phyloP scores from a whole-genome alignment of 2,797 vertebrate genomes.

The Amblyraja radiata region DNA sequence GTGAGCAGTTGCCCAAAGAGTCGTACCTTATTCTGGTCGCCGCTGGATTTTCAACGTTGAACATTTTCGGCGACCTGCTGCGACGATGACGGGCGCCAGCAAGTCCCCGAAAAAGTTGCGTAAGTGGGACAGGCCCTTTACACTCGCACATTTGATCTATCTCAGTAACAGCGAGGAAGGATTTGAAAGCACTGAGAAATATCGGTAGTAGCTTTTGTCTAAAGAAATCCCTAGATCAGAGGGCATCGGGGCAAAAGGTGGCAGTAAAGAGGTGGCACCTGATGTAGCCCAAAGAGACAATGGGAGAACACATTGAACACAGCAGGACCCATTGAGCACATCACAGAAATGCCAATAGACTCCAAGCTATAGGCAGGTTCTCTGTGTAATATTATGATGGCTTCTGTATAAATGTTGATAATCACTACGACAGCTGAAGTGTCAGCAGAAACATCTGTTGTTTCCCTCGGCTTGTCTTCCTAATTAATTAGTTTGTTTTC shows the following conservation, averaged over 20 bases:
- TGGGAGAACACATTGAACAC: background rate
- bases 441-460: constrained; percentile 46
- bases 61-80: too few species aligned
- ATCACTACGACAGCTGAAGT: constrained; percentile 18
- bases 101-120: too few species aligned
- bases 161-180: background rate
- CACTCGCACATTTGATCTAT: background rate
- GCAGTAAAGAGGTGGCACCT: background rate
- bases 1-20: too few species aligned
- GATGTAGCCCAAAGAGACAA: background rate
- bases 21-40: too few species aligned
- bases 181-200: background rate
- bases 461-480: constrained; percentile 53
- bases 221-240: background rate
- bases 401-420: constrained; percentile 23
- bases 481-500: constrained; percentile 70
- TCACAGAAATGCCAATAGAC: background rate
- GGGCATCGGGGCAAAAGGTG: background rate
- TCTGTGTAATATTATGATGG: constrained; percentile 8
- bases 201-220: too few species aligned
- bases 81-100: too few species aligned
- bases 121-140: too few species aligned
- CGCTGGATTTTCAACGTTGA: too few species aligned
- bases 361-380: background rate
- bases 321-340: background rate